Base-by-base conservation (phyloP, 2,888 invertebrate genomes). In the Nineta flava region DNA sequence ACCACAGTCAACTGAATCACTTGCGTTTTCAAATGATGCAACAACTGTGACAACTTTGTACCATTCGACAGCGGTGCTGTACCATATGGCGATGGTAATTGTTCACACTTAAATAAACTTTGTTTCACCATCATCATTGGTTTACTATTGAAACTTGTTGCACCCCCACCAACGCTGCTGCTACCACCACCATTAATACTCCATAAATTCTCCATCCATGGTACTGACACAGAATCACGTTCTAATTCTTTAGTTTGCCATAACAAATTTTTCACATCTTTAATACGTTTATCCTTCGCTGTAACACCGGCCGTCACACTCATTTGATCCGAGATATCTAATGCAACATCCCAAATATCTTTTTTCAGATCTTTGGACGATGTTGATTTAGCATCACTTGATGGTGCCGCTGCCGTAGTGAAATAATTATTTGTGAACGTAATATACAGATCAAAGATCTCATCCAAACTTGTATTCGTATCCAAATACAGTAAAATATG, bases 261-360 rank as follows among this genome's bases (percentile, higher is more conserved):
- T 3, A 45, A 17, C 10, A 49, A 35, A 64, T 87, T 81, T 66
- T 86, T 81, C 47, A 81, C 79, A 68, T 87, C 87, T 65, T 90
- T 91, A 53, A 83, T 79, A 43, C 91, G 76, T 65, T 91, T 91
- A 66, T 91, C 91, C 68, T 91, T 90, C 48, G 90, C 90, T 15
- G 86, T 85, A 53, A 85, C 83, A 47, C 85, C 88, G 46, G 91
- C 90, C 9, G 87, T 87, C 50, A 88, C 80, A 57, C 85, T 85
- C 55, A 76, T 69, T 50, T 72, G 68, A 51, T 72, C 69, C 2
- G 69, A 67, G 55, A 69, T 64, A 49, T 67, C 67, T 13, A 62
- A 59, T 9, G 68, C 66, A 41, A 71, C 62, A 55, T 68, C 67
- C 65, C 68, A 71, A 54, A 68, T 62, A 43, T 70, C 66, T 48